Evolutionary conservation across 2,113 vertebrate species (phyloP).

Genomic region (Nerophis ophidion): DNA sequence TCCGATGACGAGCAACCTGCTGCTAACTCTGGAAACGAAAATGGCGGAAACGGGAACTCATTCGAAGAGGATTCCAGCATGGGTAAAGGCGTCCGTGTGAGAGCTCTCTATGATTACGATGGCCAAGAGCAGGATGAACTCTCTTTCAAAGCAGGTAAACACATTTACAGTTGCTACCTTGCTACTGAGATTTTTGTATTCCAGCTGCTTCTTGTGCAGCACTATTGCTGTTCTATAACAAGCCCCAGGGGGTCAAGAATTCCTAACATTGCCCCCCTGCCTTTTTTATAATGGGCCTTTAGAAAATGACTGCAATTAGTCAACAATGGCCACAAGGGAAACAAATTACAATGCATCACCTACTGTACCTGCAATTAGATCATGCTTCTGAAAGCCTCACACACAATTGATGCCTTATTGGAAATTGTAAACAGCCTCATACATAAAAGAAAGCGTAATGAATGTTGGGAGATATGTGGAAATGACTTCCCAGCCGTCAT

Average conservation of each 20-base stretch:
- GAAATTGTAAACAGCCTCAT: no score
- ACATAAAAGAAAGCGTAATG: no score
- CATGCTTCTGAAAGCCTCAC: constrained; percentile 5
- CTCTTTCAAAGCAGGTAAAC: constrained; percentile 91
- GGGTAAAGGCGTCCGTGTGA: constrained; percentile 77
- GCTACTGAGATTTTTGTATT: neutral
- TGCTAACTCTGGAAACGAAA: constrained; percentile 80
- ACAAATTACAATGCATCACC: constrained; percentile 44
- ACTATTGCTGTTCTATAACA: neutral
- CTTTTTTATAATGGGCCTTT: constrained; percentile 14
- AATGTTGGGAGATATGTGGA: no score
- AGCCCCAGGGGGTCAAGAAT: constrained; percentile 19
- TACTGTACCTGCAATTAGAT: constrained; percentile 38
- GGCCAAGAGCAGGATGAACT: constrained; percentile 97
- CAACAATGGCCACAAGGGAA: constrained; percentile 35
- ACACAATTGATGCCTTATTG: no score
- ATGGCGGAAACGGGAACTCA: constrained; percentile 86
- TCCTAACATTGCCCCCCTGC: constrained; percentile 1
- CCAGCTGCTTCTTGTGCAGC: no score
- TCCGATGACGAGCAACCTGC: constrained; percentile 88
- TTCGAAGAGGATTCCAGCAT: constrained; percentile 83
- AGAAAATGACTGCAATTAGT: constrained; percentile 45
- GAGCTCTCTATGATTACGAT: constrained; percentile 93
- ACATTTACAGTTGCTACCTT: neutral
- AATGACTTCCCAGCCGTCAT: no score